phyloP scores from a whole-genome alignment of 2,113 vertebrate genomes.

The Miniopterus natalensis region DNA sequence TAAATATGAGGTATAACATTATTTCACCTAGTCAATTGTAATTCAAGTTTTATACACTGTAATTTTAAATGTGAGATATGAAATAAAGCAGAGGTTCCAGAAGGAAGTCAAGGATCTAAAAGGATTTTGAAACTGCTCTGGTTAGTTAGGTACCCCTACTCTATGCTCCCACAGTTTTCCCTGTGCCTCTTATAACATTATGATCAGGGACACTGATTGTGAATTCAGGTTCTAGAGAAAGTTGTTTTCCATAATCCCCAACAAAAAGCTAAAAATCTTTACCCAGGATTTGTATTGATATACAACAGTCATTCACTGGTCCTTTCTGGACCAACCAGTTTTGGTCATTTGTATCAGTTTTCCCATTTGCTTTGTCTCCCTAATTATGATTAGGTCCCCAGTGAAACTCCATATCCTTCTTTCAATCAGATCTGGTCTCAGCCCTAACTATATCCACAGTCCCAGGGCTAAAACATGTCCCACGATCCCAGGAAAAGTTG shows the following conservation, averaged over 20 bases:
- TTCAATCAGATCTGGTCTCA: constrained; percentile 1
- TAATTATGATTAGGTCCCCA: neutral
- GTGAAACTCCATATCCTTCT: neutral
- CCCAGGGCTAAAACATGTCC: neutral
- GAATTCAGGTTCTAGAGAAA: constrained; percentile 3
- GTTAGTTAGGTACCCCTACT: neutral
- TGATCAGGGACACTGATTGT: neutral
- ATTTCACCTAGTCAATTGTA: neutral
- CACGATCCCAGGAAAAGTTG: neutral
- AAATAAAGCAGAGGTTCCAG: neutral
- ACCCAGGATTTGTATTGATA: constrained; percentile 12
- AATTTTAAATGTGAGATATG: neutral
- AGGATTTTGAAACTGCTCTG: neutral
- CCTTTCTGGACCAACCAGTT: neutral
- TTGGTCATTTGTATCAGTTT: neutral
- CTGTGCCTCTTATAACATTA: neutral
- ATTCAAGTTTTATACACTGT: constrained; percentile 18
- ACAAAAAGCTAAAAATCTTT: neutral
- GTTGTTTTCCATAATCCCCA: neutral
- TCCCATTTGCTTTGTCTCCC: neutral
- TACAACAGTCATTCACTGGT: neutral
- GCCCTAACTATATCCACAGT: neutral
- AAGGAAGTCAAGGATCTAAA: neutral
- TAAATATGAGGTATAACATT: neutral
- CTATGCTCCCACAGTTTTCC: neutral